These are phyloP conservation scores for Machimus atricapillus DNA, from an alignment of 2,888 invertebrate species.

Conservation along the genomic window DNA sequence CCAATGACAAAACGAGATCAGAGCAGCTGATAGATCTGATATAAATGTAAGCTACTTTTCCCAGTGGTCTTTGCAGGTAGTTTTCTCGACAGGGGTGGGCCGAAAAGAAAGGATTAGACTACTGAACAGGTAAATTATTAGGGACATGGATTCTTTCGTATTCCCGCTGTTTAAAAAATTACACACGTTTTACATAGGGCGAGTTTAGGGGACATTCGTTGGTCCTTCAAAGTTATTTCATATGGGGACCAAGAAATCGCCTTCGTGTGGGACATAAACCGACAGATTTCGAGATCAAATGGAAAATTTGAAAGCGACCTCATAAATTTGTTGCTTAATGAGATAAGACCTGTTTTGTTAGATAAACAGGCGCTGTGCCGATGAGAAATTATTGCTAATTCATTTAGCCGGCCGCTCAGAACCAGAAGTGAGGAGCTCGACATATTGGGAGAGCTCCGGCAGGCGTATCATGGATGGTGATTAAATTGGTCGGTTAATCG, in stretches of 20 bases:
- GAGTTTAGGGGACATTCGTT: background rate
- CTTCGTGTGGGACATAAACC: background rate
- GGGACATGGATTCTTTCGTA: constrained; percentile 8
- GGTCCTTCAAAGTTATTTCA: background rate
- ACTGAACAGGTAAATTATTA: constrained; percentile 29
- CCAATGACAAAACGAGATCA: constrained; percentile 29
- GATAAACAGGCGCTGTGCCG: background rate
- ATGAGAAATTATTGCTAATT: constrained; percentile 32
- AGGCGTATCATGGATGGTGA: constrained; percentile 39
- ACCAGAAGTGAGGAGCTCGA: constrained; percentile 27
- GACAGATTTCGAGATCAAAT: background rate
- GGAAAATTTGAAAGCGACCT: constrained; percentile 21
- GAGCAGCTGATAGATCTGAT: background rate
- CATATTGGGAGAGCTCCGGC: constrained; percentile 9
- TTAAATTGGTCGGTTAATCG: constrained; percentile 40
- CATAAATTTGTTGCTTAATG: constrained; percentile 30
- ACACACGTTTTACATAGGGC: background rate
- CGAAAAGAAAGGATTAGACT: constrained; percentile 12
- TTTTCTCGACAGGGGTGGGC: constrained; percentile 23
- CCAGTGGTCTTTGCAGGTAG: constrained; percentile 22
- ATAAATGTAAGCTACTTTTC: constrained; percentile 19
- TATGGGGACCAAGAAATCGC: background rate
- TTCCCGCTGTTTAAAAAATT: constrained; percentile 35
- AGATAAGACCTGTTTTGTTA: constrained; percentile 24
- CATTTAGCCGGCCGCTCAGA: constrained; percentile 19